Conservation (phyloP, 2,113 vertebrate genomes). For the Australoheros scitulus region DNA sequence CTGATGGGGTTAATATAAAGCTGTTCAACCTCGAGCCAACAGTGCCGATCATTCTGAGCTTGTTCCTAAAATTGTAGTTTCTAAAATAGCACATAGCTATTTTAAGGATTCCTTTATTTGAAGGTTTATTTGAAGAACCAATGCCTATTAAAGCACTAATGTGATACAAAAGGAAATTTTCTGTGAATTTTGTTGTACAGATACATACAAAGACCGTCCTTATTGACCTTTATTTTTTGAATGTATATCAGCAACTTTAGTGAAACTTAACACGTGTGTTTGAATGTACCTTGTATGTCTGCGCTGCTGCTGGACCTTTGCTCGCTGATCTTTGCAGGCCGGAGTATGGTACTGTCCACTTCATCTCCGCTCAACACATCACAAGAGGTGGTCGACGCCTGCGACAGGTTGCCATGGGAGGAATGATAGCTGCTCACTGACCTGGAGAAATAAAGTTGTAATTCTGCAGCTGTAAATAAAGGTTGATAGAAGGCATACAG, state of each 20-base stretch:
- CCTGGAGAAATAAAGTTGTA: constrained; percentile 63
- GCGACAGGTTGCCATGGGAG: constrained; percentile 88
- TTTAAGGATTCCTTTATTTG: background rate
- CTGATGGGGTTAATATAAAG: background rate
- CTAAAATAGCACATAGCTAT: background rate
- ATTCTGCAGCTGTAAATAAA: background rate
- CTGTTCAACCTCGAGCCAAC: background rate
- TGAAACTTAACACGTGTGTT: background rate
- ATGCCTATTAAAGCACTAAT: background rate
- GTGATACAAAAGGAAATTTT: background rate
- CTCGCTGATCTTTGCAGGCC: constrained; percentile 81
- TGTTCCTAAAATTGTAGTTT: background rate
- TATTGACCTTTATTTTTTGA: background rate
- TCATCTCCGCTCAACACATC: constrained; percentile 87
- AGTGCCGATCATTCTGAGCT: background rate
- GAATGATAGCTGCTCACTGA: constrained; percentile 80
- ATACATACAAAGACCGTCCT: background rate
- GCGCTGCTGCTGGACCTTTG: constrained; percentile 85
- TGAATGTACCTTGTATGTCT: constrained; percentile 84
- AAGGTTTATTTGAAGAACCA: background rate
- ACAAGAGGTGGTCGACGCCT: constrained; percentile 80
- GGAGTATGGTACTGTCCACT: constrained; percentile 76
- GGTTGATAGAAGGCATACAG: background rate
- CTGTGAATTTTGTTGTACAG: background rate
- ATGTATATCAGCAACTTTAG: background rate